Conservation (phyloP, 1,140 invertebrate species). For the Drosophila orena region DNA sequence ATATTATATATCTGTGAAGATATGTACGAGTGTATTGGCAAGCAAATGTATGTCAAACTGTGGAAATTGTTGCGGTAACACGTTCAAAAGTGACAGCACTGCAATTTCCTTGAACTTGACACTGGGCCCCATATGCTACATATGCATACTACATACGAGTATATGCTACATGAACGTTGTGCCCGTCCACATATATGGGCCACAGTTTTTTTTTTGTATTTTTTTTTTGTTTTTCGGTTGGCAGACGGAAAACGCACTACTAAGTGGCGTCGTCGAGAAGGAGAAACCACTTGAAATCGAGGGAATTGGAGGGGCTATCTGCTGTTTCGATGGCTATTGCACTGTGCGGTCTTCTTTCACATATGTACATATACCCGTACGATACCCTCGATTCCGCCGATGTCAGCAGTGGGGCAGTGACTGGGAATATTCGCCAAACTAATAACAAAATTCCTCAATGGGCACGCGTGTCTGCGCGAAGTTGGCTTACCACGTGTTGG, state of each 20-base stretch:
- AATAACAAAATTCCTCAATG: conserved; percentile 35
- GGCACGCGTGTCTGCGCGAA: conserved; percentile 29
- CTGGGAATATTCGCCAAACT: conserved; percentile 38
- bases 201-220: conserved; percentile 12
- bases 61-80: conserved; percentile 55
- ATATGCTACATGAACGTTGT: background rate
- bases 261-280: conserved; percentile 38
- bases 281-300: conserved; percentile 16
- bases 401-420: conserved; percentile 54
- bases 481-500: conserved; percentile 31
- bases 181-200: conserved; percentile 39
- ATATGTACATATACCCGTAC: background rate
- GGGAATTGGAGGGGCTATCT: conserved; percentile 26
- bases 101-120: conserved; percentile 83
- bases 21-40: background rate
- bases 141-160: conserved; percentile 1
- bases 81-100: conserved; percentile 66
- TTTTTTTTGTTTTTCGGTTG: conserved; percentile 8
- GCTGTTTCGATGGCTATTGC: conserved; percentile 25
- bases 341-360: conserved; percentile 16
- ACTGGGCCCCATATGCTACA: conserved; percentile 49
- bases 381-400: conserved; percentile 20
- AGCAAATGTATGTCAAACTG: conserved; percentile 3
- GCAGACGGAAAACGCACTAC: conserved; percentile 49
- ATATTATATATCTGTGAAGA: conserved; percentile 5